A percentile compares a stretch with the other conserved stretches of the same genome.
Evolutionary conservation across 2,113 vertebrate genomes (phyloP).

Genomic region (Notarius lentiginosus): DNA sequence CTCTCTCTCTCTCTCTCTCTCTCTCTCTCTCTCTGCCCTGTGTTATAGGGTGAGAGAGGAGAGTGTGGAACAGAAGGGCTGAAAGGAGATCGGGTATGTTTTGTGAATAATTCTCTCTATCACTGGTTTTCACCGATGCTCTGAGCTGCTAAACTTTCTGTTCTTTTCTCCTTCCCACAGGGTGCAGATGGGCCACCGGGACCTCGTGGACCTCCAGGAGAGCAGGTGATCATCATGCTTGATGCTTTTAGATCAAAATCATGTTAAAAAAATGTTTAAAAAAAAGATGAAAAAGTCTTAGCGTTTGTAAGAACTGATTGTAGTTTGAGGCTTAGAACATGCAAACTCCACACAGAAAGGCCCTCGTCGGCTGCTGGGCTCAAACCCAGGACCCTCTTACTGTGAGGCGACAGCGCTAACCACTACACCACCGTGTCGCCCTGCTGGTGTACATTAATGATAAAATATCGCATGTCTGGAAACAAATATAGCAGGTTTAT

Average conservation of each 20-base stretch:
- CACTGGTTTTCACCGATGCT: neutral
- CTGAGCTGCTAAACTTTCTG: neutral
- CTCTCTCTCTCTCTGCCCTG: neutral
- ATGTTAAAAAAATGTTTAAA: neutral
- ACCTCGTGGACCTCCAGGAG: conserved; percentile 71
- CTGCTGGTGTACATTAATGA: too few relatives aligned
- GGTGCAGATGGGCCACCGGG: conserved; percentile 70
- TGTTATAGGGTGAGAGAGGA: conserved; percentile 75
- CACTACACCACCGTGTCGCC: too few relatives aligned
- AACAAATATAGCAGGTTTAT: too few relatives aligned
- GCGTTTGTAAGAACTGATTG: neutral
- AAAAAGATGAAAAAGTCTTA: too few relatives aligned
- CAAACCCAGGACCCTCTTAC: too few relatives aligned
- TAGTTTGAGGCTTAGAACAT: neutral
- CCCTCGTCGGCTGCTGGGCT: too few relatives aligned
- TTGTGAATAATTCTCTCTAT: conserved; percentile 29
- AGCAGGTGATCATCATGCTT: conserved; percentile 68
- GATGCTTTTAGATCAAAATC: neutral
- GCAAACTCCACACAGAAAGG: too few relatives aligned
- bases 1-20: conserved; percentile 4
- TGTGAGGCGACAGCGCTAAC: too few relatives aligned
- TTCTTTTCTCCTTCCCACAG: conserved; percentile 54
- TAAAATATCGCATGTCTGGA: too few relatives aligned
- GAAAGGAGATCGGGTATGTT: conserved; percentile 80
- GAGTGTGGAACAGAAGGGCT: conserved; percentile 78